Percentiles rank a stretch among this genome's conserved stretches.
phyloP scores from a whole-genome alignment of 92 coral and sea anemone genomes.

The Meandrina meandrites region DNA sequence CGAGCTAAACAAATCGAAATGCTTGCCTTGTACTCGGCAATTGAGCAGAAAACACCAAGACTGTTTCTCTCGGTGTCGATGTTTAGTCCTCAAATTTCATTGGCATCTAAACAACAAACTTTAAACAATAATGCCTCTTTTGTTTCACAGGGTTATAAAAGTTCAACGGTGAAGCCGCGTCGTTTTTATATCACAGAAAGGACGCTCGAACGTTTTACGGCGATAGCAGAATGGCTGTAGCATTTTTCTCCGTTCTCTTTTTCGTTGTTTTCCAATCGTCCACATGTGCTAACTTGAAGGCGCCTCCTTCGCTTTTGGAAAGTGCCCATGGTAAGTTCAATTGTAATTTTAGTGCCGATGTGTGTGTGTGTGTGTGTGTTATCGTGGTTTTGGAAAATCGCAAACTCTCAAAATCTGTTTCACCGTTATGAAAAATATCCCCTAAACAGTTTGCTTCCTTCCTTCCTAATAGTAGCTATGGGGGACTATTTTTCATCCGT shows the following conservation, averaged over 20 bases:
- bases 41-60: too few relatives aligned
- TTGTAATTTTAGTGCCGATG: background rate
- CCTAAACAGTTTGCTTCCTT: background rate
- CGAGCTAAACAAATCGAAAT: background rate
- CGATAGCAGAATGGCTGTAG: background rate
- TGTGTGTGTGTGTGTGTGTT: background rate
- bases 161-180: background rate
- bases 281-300: background rate
- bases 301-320: conserved; percentile 6
- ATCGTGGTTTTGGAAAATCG: background rate
- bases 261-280: background rate
- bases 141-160: background rate
- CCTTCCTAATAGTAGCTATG: background rate
- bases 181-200: background rate
- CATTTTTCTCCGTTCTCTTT: background rate
- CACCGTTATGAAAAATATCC: background rate
- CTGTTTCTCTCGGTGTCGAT: background rate
- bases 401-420: background rate
- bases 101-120: background rate
- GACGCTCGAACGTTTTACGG: background rate
- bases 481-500: background rate
- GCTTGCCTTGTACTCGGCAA: background rate
- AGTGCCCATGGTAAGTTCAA: background rate
- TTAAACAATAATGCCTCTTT: background rate
- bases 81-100: background rate